Conservation (phyloP, 30 jellyfish, hydroid and myxozoan species). For the Aurelia coerulea region DNA sequence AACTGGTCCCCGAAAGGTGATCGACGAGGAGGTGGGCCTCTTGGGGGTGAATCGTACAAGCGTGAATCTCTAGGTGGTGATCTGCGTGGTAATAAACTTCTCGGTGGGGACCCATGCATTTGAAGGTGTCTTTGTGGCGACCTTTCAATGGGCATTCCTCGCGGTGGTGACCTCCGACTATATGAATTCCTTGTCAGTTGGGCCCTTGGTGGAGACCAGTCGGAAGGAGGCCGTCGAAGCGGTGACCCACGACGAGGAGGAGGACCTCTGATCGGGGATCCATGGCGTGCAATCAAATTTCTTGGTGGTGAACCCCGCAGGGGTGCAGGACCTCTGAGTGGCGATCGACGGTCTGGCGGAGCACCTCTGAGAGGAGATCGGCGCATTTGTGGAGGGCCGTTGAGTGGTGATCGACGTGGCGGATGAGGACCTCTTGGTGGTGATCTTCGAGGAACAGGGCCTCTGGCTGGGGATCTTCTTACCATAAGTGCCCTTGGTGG, state of each 20-base stretch:
- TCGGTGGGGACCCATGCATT: too few species aligned
- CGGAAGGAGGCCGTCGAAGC: conserved; percentile 5
- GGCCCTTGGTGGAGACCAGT: too few species aligned
- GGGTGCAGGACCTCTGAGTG: background rate
- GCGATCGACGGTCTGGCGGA: background rate
- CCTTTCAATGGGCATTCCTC: too few species aligned
- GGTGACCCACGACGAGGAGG: conserved; percentile 12
- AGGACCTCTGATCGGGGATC: conserved; percentile 2
- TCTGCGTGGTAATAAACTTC: too few species aligned
- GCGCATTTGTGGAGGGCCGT: too few species aligned
- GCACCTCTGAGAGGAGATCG: too few species aligned
- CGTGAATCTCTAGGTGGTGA: too few species aligned
- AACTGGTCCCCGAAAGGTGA: conserved; percentile 1
- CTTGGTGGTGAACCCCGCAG: conserved; percentile 1
- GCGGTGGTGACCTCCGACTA: too few species aligned
- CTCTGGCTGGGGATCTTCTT: conserved; percentile 32
- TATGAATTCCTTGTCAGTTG: too few species aligned
- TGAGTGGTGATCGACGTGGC: conserved; percentile 10
- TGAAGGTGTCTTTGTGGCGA: too few species aligned
- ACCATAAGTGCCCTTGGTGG: background rate
- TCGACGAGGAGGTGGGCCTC: conserved; percentile 20
- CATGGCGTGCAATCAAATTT: background rate
- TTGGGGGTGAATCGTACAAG: conserved; percentile 12
- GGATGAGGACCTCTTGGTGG: conserved; percentile 5
- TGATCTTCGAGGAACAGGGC: conserved; percentile 9